A percentile compares a stretch with the other conserved stretches of the same genome.
Conservation (phyloP, 1,140 invertebrate genomes). For the Dolichoris vasculosae region DNA sequence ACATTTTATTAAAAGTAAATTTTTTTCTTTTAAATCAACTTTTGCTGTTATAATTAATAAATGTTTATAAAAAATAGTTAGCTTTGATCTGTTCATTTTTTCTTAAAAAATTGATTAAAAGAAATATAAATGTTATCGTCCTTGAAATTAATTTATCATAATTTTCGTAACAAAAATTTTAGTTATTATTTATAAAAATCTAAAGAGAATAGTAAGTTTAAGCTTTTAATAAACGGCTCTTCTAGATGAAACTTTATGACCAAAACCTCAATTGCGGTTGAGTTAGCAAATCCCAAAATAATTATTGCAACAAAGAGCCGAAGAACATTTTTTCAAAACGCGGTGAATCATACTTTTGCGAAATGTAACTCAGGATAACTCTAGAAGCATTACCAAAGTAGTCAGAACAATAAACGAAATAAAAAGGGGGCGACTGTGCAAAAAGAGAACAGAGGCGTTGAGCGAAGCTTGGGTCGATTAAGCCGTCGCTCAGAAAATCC, state of each 20-base stretch:
- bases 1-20: no score
- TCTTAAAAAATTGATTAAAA: background rate
- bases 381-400: background rate
- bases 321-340: background rate
- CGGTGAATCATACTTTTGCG: background rate
- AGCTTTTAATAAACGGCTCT: background rate
- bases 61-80: no score
- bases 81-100: no score
- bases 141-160: no score
- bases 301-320: background rate
- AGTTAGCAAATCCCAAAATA: background rate
- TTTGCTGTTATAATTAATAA: no score
- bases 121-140: no score
- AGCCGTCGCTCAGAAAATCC: constrained; percentile 60
- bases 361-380: background rate
- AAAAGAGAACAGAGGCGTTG: background rate
- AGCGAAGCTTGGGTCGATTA: constrained; percentile 53
- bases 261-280: background rate
- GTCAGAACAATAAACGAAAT: background rate
- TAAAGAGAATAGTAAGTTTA: background rate
- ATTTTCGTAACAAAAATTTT: no score
- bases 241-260: background rate
- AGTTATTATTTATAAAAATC: background rate
- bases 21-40: no score
- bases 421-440: background rate